Evolutionary conservation across 2,797 vertebrate genomes (phyloP).

Genomic region (Malacoctenus gilli): DNA sequence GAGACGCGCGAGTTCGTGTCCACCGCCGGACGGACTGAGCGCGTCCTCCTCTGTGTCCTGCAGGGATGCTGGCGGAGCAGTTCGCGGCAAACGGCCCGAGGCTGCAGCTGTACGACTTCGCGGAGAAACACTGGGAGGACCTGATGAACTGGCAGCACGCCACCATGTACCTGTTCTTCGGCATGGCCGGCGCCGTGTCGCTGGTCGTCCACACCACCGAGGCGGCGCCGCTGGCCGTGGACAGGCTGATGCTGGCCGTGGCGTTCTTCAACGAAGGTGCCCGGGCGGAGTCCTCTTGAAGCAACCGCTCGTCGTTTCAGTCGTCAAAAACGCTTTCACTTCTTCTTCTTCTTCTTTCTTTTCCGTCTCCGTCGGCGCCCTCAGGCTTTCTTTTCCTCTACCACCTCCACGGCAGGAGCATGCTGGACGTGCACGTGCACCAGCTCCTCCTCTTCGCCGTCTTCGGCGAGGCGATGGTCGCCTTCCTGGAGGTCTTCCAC

Average conservation of each 20-base stretch:
- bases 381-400: constrained; percentile 93
- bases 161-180: constrained; percentile 95
- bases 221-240: constrained; percentile 81
- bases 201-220: constrained; percentile 85
- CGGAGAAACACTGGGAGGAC: constrained; percentile 86
- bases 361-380: background rate
- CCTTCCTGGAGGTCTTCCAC: constrained; percentile 89
- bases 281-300: too few relatives aligned
- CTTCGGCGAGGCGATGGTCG: constrained; percentile 81
- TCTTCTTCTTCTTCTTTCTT: too few relatives aligned
- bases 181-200: constrained; percentile 82
- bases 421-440: constrained; percentile 91
- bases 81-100: constrained; percentile 86
- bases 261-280: constrained; percentile 93
- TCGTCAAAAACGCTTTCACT: too few relatives aligned
- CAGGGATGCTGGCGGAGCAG: constrained; percentile 92
- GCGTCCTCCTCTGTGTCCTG: background rate
- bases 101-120: constrained; percentile 84
- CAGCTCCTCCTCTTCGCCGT: constrained; percentile 86
- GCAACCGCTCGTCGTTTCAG: too few relatives aligned
- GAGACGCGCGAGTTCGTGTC: too few relatives aligned
- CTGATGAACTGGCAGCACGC: constrained; percentile 93
- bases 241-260: constrained; percentile 87
- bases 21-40: too few relatives aligned
- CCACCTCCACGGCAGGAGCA: constrained; percentile 90